Base-by-base conservation (phyloP, 2,888 invertebrate species). In the Drosophila quasianomalipes region DNA sequence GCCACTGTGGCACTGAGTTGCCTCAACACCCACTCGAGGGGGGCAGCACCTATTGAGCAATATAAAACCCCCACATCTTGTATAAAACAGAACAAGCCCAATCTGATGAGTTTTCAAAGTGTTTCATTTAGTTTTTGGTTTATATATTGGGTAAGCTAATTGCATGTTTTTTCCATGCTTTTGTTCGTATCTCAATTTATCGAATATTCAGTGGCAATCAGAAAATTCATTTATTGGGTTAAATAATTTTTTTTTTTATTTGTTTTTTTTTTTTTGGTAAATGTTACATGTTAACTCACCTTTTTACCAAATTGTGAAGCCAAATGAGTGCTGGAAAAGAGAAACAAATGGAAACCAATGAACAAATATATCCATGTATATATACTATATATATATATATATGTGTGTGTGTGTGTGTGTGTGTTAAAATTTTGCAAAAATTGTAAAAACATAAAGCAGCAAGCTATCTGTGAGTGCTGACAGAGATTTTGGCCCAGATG, bases 361-460 rank as follows among this genome's bases (percentile, higher is more conserved):
- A 53, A n/a, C 37, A 51, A 44, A 47, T 26, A 9, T 26, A 26
- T 16, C 14, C 16, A 47, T 2, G n/a, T 5, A 44, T 37, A 33
- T 10, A 26, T 16, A 39, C 22, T 49, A 19, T 30, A n/a, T 16
- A 9, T 49, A 12, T 33, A 35, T 4, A 2, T 57, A 3, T 30
- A 0, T n/a, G 16, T 41, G 3, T 30, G 22, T 47, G 26, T 65
- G 22, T 57, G 4, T 39, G 2, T 28, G 26, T 66, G 30, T 12
- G n/a, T 44, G 44, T 22, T 12, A 30, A 70, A 76, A 22, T 55
- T 49, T 19, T 67, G 68, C 12, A 54, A 60, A 53, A 26, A 64
- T 64, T 64, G 64, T 49, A 44, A 59, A 77, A 64, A 65, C 39
- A 64, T 69, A 61, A 51, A 76, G 39, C 81, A 60, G 49, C 30